A percentile compares a stretch with the other conserved stretches of the same genome.
Conservation (phyloP, 92 coral and sea anemone species). For the Pocillopora meandrina region DNA sequence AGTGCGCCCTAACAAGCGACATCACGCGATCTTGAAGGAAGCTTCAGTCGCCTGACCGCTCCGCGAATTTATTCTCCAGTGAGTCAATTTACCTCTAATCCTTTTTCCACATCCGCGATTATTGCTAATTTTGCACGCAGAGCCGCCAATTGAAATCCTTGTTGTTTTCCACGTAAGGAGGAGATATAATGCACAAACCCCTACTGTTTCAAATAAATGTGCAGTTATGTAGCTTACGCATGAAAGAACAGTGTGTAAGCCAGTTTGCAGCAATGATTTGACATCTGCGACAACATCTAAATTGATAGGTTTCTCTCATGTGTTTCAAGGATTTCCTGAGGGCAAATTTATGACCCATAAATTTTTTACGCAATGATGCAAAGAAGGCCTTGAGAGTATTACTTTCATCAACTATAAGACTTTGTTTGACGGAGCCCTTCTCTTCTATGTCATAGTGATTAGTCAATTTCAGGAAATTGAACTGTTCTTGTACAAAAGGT, state of each 20-base stretch:
- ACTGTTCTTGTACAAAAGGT: neutral
- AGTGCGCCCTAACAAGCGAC: neutral
- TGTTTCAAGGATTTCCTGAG: neutral
- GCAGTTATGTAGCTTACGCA: neutral
- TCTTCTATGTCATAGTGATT: neutral
- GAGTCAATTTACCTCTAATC: neutral
- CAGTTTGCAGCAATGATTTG: neutral
- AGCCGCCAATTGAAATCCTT: neutral
- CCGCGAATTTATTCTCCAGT: neutral
- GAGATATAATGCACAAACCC: neutral
- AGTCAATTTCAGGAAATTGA: no score
- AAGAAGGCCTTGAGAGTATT: neutral
- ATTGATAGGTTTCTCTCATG: neutral
- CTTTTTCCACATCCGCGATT: neutral
- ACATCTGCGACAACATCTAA: neutral
- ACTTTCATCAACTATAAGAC: neutral
- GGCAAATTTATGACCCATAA: neutral
- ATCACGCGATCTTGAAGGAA: conserved; percentile 22
- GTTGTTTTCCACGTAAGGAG: neutral
- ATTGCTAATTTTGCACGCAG: neutral
- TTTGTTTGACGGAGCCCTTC: neutral
- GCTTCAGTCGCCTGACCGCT: neutral
- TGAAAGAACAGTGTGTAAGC: neutral
- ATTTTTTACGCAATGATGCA: neutral
- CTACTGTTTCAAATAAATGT: conserved; percentile 14